phyloP scores from a whole-genome alignment of 2,113 vertebrate species.

The Brachyhypopomus gauderio region DNA sequence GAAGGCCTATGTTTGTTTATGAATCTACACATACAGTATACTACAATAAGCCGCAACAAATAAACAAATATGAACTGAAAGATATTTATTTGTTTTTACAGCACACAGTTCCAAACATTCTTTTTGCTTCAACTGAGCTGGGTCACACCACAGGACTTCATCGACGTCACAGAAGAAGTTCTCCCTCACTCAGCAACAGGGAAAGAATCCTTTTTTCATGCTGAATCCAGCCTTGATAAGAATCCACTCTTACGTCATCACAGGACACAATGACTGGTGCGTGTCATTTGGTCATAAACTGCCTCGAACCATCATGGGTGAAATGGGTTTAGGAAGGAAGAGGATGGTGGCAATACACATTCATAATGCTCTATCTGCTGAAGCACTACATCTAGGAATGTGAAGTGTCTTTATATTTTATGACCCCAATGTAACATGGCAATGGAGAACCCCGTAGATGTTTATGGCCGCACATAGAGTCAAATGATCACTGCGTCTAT shows the following conservation, averaged over 20 bases:
- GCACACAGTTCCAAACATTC: neutral
- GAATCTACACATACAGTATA: too few relatives aligned
- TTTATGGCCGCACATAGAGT: neutral
- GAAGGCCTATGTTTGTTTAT: too few relatives aligned
- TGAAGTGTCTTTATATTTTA: neutral
- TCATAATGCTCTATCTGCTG: neutral
- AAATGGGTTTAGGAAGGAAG: neutral
- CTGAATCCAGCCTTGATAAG: neutral
- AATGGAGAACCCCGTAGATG: neutral
- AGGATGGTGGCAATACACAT: neutral
- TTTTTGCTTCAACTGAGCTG: neutral
- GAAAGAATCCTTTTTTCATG: neutral
- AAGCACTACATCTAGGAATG: neutral
- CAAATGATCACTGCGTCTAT: neutral
- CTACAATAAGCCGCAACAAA: too few relatives aligned
- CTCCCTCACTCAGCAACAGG: neutral
- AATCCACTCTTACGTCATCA: constrained; percentile 1
- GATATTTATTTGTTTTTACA: neutral
- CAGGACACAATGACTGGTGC: neutral
- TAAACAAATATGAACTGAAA: too few relatives aligned
- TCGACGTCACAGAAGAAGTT: neutral
- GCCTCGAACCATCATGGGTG: neutral
- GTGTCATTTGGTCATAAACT: neutral
- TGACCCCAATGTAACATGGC: neutral
- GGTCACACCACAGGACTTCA: neutral